Base-by-base conservation (phyloP, 2,797 vertebrate genomes). In the Psittacula echo region DNA sequence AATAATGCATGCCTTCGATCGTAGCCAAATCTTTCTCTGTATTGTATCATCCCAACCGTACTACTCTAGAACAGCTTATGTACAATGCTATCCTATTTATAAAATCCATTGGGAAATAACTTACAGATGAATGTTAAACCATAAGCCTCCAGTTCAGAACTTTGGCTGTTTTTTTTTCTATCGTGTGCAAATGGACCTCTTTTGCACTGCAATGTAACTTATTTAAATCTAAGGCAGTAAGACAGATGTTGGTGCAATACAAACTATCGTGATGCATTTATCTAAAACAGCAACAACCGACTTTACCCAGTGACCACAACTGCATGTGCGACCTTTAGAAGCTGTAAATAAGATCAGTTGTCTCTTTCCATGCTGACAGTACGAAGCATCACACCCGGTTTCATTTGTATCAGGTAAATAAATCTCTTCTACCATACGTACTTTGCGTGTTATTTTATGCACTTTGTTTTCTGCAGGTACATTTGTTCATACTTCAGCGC, bases 61-160 rank as follows among this genome's bases (percentile, higher is more conserved):
- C 95, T 96, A 91, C 97, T 98, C 97, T 97, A 53, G 93, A 97
- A 97, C 97, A 95, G 97, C 98, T 98, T 96, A 90, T 98, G 98
- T 98, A 98, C 98, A 98, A 98, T 97, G 98, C 98, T 97, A 85
- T 95, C 95, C 96, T 98, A 97, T 98, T 98, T 98, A 98, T 98
- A 97, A 97, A 97, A 95, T 84, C 93, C 95, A 93, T 96, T 93
- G 89, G 90, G 91, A 91, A 96, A 74, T 62, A 56, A 92, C 34
- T 96, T 97, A 96, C 97, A 96, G 94, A 93, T 97, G 93, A 98
- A 97, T 97, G 97, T 97, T 96, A 90, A 97, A 97, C 95, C 74
- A 65, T 96, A 96, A 98, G 97, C 96, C 97, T 97, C 95, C 95
- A 86, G 95, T 96, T 97, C 96, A 94, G 96, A 94, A 94, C 92